A percentile compares a stretch with the other conserved stretches of the same genome.
These are phyloP conservation scores for Hyperopisus bebe DNA, from an alignment of 2,113 vertebrate species.

Conservation along the genomic window DNA sequence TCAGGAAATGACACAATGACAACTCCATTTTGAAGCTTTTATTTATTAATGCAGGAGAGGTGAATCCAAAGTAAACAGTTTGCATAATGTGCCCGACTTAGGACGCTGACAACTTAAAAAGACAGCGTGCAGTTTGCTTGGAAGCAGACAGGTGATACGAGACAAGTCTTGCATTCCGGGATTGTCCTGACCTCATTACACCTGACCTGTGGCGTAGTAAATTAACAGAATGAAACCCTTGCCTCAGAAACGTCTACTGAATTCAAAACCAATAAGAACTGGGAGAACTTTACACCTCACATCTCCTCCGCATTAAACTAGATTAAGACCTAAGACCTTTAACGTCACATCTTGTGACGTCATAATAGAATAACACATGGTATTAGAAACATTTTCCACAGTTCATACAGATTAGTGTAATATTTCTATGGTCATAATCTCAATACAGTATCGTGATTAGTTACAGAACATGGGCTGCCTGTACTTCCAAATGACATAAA, in stretches of 20 bases:
- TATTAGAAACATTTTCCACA: background rate
- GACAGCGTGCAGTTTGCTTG: background rate
- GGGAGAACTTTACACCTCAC: background rate
- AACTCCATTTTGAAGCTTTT: constrained; percentile 1
- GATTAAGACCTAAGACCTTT: background rate
- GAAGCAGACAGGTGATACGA: background rate
- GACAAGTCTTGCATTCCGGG: background rate
- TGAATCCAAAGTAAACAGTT: background rate
- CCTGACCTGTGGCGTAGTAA: background rate
- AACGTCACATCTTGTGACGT: background rate
- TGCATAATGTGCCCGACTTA: background rate
- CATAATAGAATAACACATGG: background rate
- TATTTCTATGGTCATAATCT: background rate
- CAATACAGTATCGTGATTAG: background rate
- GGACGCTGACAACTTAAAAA: background rate
- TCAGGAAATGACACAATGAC: constrained; percentile 1
- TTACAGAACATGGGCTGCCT: background rate
- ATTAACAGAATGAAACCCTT: background rate
- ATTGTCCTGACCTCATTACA: background rate
- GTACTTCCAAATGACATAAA: background rate
- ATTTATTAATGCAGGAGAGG: constrained; percentile 17
- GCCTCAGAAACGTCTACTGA: background rate
- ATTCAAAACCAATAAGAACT: background rate
- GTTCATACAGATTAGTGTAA: background rate
- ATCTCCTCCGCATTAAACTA: background rate